Evolutionary conservation across 2,888 invertebrate species (phyloP), one percentile per base, ranked within the genome.

Genomic region (Allacma fusca): DNA sequence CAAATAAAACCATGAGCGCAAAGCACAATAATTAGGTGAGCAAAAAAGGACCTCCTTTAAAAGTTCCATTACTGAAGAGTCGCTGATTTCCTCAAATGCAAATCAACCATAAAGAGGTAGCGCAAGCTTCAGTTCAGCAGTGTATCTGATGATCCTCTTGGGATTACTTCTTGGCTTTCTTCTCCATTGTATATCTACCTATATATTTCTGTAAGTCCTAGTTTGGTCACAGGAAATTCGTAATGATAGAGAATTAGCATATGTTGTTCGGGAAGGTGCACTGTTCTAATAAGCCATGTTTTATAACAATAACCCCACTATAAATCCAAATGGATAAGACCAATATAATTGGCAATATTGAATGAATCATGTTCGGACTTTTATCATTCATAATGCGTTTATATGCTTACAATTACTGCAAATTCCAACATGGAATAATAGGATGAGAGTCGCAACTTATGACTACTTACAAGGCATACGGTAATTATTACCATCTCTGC

Each of bases 1-100:
- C 50, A 50, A 50, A 50, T 50, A 50, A 50, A 50, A 4, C 50
- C 2, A 50, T 12, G 50, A 50, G 16, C 50, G 50, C 50, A 19
- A 50, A 50, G 50, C 50, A 50, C 50, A 50, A 50, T 50, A 50
- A 50, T 50, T 50, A 50, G 16, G 19, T 50, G 50, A 50, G n/a
- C 50, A 50, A 50, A 50, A 50, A 50, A 50, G 50, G 50, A 50
- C 50, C 50, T 50, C 50, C 34, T 50, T 50, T 50, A 50, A 50
- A 50, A 50, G 50, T 50, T 50, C n/a, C 50, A 50, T 50, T 50
- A 50, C 2, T 16, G 50, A 2, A 34, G 34, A 7, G 34, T 7
- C 34, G 34, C 34, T 34, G 19, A 50, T 50, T 50, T 50, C 50
- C 50, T 50, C 5, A 50, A n/a, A 50, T 50, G 4, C 50, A 50